Evolutionary conservation across 2,113 vertebrate species (phyloP).

Genomic region (Microcebus tavaratra): DNA sequence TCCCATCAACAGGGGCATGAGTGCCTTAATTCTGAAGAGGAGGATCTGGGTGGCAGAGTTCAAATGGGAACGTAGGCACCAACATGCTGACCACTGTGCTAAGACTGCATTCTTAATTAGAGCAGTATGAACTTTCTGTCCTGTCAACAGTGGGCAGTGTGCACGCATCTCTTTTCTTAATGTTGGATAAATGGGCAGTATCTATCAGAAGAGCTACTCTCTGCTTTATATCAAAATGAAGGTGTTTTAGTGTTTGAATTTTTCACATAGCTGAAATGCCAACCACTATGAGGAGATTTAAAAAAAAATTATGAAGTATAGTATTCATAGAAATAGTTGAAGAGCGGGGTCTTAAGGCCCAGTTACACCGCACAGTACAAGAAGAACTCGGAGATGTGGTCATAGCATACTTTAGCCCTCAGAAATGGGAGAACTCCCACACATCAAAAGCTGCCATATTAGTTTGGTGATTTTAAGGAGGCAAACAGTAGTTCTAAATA

Average conservation of each 20-base stretch:
- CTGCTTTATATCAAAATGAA: slow-evolving; percentile 10
- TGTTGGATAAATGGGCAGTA: not conserved
- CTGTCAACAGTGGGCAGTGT: not conserved
- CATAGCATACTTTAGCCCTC: not conserved
- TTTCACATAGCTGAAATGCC: not conserved
- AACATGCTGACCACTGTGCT: not conserved
- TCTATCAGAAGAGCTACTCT: not conserved
- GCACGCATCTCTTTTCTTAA: not conserved
- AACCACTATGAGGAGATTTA: not conserved
- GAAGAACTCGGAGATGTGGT: not conserved
- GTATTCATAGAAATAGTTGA: not conserved
- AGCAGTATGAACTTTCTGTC: not conserved
- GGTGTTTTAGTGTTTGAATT: not conserved
- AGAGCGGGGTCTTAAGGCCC: not conserved
- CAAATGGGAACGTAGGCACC: not conserved
- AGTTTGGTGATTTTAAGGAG: slow-evolving; percentile 26
- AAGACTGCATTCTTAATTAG: not conserved
- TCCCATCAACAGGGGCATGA: not conserved
- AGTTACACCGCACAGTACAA: not conserved
- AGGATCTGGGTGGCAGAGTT: not conserved
- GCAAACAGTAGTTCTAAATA: not conserved
- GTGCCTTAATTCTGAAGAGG: not conserved
- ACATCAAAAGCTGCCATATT: not conserved
- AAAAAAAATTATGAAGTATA: not conserved
- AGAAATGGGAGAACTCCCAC: not conserved